These are phyloP conservation scores for Desmodus rotundus DNA, from an alignment of 2,113 vertebrate genomes.

Conservation along the genomic window DNA sequence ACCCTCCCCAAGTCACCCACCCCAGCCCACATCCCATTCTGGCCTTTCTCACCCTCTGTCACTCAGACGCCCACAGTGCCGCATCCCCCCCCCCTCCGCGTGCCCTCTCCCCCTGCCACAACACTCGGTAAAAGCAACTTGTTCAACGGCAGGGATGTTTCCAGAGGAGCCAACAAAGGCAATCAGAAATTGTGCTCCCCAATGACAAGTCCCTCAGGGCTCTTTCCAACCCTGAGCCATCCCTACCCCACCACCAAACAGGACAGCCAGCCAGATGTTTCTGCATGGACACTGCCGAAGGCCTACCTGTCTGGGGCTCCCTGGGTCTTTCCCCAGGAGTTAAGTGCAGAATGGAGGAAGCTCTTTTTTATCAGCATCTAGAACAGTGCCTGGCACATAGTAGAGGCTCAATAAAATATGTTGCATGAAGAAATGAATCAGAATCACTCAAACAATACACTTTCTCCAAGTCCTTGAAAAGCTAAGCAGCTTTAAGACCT, in stretches of 20 bases:
- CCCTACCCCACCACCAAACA: no score
- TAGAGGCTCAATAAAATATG: background rate
- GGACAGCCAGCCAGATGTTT: background rate
- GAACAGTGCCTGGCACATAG: background rate
- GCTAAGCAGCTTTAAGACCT: background rate
- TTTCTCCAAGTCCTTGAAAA: background rate
- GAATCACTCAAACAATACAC: no score
- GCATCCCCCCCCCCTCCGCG: background rate
- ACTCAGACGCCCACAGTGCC: fast-evolving
- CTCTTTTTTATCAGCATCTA: background rate
- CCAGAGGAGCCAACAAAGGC: background rate
- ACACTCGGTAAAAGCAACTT: background rate
- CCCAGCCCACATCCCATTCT: background rate
- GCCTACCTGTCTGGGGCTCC: background rate
- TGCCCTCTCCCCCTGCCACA: background rate
- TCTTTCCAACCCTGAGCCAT: background rate
- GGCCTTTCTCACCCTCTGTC: background rate
- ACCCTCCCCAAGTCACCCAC: background rate
- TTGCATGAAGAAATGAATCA: background rate
- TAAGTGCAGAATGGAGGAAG: background rate
- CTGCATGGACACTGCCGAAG: background rate
- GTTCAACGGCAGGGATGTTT: background rate
- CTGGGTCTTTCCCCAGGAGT: background rate
- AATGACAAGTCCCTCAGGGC: background rate
- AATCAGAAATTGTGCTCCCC: background rate